Evolutionary conservation across 2,888 invertebrate genomes (phyloP).

Genomic region (Tenthredo scrophulariae): DNA sequence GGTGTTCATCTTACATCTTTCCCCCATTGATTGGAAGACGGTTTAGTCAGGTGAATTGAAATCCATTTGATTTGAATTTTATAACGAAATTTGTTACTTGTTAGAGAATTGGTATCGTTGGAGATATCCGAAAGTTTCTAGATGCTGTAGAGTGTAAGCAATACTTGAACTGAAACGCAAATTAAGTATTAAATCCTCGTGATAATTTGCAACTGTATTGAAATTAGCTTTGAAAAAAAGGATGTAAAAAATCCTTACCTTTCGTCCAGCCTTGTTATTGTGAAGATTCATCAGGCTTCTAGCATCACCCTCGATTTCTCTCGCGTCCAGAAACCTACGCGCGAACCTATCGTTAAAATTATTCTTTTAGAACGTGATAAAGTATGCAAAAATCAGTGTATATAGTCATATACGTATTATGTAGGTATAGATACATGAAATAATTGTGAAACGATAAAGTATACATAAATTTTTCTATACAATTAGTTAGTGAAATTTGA

Average conservation of each 20-base stretch:
- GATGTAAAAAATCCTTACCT: conserved; percentile 83
- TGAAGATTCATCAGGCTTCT: conserved; percentile 97
- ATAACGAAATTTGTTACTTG: neutral
- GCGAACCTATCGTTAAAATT: conserved; percentile 82
- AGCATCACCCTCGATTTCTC: conserved; percentile 94
- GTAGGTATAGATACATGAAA: neutral
- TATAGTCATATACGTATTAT: neutral
- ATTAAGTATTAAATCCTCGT: too few relatives aligned
- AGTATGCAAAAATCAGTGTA: neutral
- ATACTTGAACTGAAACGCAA: too few relatives aligned
- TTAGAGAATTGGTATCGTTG: too few relatives aligned
- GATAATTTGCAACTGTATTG: too few relatives aligned
- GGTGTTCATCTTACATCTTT: neutral
- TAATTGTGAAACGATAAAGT: neutral
- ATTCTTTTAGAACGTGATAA: neutral
- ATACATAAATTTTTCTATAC: neutral
- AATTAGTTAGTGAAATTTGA: conserved; percentile 6
- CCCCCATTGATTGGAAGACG: neutral
- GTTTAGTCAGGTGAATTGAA: neutral
- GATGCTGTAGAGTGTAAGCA: too few relatives aligned
- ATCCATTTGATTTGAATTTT: neutral
- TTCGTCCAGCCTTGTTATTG: conserved; percentile 97
- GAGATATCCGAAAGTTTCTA: too few relatives aligned
- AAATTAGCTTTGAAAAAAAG: too few relatives aligned
- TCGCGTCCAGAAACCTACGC: conserved; percentile 93